phyloP scores from a whole-genome alignment of 92 coral and sea anemone species.

The Scolanthus callimorphus region DNA sequence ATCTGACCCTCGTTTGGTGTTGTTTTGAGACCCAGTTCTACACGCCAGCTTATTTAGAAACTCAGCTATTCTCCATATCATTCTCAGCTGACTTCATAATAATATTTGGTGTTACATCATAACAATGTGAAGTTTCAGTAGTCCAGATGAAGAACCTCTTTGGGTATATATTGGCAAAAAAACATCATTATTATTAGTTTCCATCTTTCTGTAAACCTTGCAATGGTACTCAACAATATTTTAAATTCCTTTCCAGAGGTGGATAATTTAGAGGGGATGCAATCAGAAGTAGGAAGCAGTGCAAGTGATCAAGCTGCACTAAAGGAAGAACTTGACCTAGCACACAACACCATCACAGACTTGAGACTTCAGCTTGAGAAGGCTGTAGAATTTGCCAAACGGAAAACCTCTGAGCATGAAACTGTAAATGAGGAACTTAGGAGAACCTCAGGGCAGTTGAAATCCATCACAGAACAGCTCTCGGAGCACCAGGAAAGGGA shows the following conservation, averaged over 20 bases:
- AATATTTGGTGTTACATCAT: too few relatives aligned
- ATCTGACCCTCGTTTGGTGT: too few relatives aligned
- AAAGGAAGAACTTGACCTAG: slow-evolving; percentile 45
- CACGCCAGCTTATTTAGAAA: too few relatives aligned
- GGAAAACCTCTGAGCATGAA: slow-evolving; percentile 16
- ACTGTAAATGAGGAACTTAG: slow-evolving; percentile 4
- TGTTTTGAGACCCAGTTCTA: too few relatives aligned
- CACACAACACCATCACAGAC: slow-evolving; percentile 35
- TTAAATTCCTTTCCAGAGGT: slow-evolving; percentile 7
- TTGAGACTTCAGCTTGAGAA: slow-evolving; percentile 31
- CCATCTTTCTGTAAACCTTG: too few relatives aligned
- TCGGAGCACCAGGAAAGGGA: slow-evolving; percentile 16
- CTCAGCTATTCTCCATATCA: too few relatives aligned
- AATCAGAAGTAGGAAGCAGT: slow-evolving; percentile 11
- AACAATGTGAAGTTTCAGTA: too few relatives aligned
- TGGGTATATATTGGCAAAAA: too few relatives aligned
- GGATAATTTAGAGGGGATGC: slow-evolving; percentile 36
- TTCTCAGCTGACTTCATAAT: too few relatives aligned
- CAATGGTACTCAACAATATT: too few relatives aligned
- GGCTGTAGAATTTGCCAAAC: slow-evolving; percentile 22
- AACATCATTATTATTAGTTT: too few relatives aligned
- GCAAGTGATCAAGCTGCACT: slow-evolving; percentile 19
- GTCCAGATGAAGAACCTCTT: too few relatives aligned
- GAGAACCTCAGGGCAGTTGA: slow-evolving; percentile 11
- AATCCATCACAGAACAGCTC: slow-evolving; percentile 7